Base-by-base conservation (phyloP, 2,888 invertebrate genomes). In the Lithophane leautieri region DNA sequence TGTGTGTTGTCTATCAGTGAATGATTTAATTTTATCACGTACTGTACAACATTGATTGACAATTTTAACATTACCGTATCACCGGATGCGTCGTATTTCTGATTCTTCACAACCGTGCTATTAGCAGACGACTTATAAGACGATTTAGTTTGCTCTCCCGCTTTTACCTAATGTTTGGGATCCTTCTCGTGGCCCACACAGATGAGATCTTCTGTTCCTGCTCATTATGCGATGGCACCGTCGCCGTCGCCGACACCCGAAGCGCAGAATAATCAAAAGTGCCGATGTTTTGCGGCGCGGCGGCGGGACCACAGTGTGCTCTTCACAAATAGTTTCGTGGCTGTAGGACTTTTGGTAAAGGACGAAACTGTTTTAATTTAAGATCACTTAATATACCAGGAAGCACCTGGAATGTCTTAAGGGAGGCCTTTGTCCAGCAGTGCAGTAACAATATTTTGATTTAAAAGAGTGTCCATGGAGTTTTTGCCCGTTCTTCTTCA, bases 251-350 rank as follows among this genome's bases (percentile, higher is more conserved):
- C 44, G 65, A n/a, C 70, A 61, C 56, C 54, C 62, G 72, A 66
- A 52, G 52, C 65, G 47, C 25, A 62, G 68, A 76, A 76, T 83
- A 69, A 79, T 79, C 65, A 76, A 82, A 75, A n/a, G n/a, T n/a
- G n/a, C n/a, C n/a, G n/a, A n/a, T n/a, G n/a, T n/a, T n/a, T n/a
- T n/a, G n/a, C n/a, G n/a, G n/a, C n/a, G n/a, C n/a, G n/a, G 50
- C n/a, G 76, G 44, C 25, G 52, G 19, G 12, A 2, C 19, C 28
- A 22, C 25, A 25, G 25, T 16, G 19, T 25, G 58, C 42, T 60
- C 11, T 12, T 8, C 16, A 28, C 22, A 42, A 14, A 42, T 42
- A 28, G 16, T 28, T 67, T 28, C 28, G 22, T 7, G 12, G 28
- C 19, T 19, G 6, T 58, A 11, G 11, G 42, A n/a, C 28, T n/a